A percentile compares a stretch with the other conserved stretches of the same genome.
phyloP scores from a whole-genome alignment of 1,140 invertebrate species.

The Zophobas morio region DNA sequence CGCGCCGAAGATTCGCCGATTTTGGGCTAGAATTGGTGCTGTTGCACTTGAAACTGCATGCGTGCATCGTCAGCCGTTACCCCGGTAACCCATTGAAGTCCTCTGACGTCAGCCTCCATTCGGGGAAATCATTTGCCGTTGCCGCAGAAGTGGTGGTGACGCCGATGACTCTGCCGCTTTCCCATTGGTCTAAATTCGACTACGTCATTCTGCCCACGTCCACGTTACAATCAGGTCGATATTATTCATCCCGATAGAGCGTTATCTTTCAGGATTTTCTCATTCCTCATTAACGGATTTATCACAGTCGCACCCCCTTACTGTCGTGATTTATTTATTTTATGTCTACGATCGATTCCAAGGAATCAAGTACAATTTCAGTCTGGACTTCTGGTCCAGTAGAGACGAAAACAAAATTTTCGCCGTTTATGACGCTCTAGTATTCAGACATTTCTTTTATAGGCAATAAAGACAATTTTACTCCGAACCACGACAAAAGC shows the following conservation, averaged over 20 bases:
- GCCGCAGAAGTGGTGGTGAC: conserved; percentile 45
- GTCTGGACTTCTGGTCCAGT: neutral
- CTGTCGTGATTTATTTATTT: conserved; percentile 4
- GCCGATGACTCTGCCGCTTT: neutral
- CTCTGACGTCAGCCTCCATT: conserved; percentile 46
- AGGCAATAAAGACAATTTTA: conserved; percentile 4
- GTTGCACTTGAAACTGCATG: conserved; percentile 18
- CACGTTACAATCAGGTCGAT: conserved; percentile 36
- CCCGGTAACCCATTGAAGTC: conserved; percentile 45
- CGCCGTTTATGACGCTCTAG: neutral
- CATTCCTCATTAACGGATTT: conserved; percentile 26
- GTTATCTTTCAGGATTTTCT: conserved; percentile 25
- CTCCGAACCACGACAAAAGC: neutral
- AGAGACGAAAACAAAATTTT: neutral
- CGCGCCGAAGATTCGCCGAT: neutral
- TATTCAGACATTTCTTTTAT: conserved; percentile 9
- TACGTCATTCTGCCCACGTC: conserved; percentile 32
- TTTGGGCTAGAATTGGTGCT: neutral
- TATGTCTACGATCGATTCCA: neutral
- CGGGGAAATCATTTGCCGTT: conserved; percentile 45
- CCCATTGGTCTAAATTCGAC: conserved; percentile 9
- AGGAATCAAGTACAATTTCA: neutral
- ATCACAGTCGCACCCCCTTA: conserved; percentile 11
- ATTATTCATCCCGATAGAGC: conserved; percentile 35
- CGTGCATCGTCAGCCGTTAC: conserved; percentile 33